Evolutionary conservation across 2,113 vertebrate genomes (phyloP).

Genomic region (Scatophagus argus): DNA sequence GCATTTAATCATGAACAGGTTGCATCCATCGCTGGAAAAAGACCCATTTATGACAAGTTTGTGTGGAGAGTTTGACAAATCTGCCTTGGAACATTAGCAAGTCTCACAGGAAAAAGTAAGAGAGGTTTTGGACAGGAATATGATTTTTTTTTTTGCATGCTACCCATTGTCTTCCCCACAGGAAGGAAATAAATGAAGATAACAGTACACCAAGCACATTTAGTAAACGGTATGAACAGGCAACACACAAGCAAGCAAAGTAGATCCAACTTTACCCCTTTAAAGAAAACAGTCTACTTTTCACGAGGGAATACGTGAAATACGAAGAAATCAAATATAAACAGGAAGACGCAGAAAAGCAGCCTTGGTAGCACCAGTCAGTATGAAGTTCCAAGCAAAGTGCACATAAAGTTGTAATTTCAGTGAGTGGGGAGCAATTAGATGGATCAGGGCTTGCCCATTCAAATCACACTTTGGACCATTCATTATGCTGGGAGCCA

Average conservation of each 20-base stretch:
- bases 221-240: background rate
- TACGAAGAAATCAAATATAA: conserved; percentile 33
- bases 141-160: background rate
- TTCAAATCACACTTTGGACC: conserved; percentile 68
- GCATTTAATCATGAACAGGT: background rate
- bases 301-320: background rate
- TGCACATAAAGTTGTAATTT: conserved; percentile 67
- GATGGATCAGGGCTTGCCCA: conserved; percentile 44
- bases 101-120: background rate
- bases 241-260: conserved; percentile 2
- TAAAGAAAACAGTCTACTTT: conserved; percentile 27
- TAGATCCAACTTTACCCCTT: conserved; percentile 12
- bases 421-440: conserved; percentile 68
- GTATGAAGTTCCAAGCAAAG: conserved; percentile 52
- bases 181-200: background rate
- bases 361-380: conserved; percentile 15
- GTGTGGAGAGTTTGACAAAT: background rate
- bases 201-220: conserved; percentile 3
- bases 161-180: background rate
- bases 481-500: conserved; percentile 59
- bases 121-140: background rate
- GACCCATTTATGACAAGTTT: background rate
- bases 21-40: background rate
- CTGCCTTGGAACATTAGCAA: background rate
- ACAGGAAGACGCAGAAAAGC: conserved; percentile 46